Base-by-base conservation (phyloP, 64 coral and sea anemone genomes). In the Dendrophyllia cribrosa region DNA sequence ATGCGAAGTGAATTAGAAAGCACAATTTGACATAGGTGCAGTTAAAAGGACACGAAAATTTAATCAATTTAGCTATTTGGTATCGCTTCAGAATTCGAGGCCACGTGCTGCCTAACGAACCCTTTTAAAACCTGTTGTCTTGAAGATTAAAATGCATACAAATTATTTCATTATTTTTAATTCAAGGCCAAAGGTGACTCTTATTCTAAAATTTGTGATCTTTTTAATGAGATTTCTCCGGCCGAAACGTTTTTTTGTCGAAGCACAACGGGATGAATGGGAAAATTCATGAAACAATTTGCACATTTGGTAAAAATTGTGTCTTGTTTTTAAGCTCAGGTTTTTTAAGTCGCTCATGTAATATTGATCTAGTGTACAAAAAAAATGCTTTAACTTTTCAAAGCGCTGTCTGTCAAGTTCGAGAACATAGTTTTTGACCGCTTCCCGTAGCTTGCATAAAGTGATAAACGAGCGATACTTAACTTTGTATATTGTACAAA, bases 151-250 rank as follows among this genome's bases (percentile, higher is more conserved):
- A 82, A 84, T 68, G 62, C 61, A 84, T 68, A 84, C 61, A 49
- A 84, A 66, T 84, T 84, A 84, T 23, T 68, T 45, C 51, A 66
- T 84, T 68, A 84, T 67, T 84, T 67, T 17, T 23, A 50, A 67
- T 68, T 84, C 62, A 51, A 61, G 62, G 34, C 16, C 34, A 84
- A 84, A 68, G 60, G 60, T 84, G 44, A 84, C 80, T 13, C 9
- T 2, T 51, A 51, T 84, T 84, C 80, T 47, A 14, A 50, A 79
- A 67, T 24, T 26, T 23, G 20, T 63, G 8, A 51, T 84, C 45
- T 84, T 67, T 64, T 44, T 21, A 66, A 66, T 67, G n/a, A 51
- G 43, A 51, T 23, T 51, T 84, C 20, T 82, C 15, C 34, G 25
- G 34, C 45, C 63, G 22, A 65, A n/a, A 45, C 26, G 20, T 9